Percentiles rank a stretch among this genome's conserved stretches.
These are phyloP conservation scores for Drosophila kepulauana DNA, from an alignment of 1,140 invertebrate genomes.

Conservation along the genomic window DNA sequence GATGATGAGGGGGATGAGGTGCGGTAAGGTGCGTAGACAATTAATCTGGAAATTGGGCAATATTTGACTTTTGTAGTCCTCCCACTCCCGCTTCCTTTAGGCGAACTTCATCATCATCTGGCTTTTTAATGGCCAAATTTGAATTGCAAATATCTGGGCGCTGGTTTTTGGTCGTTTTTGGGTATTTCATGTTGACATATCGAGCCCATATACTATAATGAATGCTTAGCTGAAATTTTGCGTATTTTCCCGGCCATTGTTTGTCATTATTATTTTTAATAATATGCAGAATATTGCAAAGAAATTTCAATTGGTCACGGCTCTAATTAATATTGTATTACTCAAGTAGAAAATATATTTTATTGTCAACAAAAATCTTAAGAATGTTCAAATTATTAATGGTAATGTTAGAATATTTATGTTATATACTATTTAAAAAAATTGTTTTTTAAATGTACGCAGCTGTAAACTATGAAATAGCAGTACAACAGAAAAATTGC, in stretches of 20 bases:
- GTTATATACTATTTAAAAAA: too few species aligned
- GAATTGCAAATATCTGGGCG: slow-evolving; percentile 71
- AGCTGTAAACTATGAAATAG: too few species aligned
- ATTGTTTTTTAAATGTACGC: too few species aligned
- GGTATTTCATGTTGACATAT: slow-evolving; percentile 71
- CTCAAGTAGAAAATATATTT: neutral
- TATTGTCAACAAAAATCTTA: too few species aligned
- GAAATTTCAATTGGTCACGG: slow-evolving; percentile 23
- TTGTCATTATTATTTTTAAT: slow-evolving; percentile 57
- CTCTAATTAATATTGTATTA: slow-evolving; percentile 22
- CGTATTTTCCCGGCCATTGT: slow-evolving; percentile 52
- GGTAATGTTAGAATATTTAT: too few species aligned
- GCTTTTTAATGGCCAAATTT: slow-evolving; percentile 81
- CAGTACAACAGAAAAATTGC: too few species aligned
- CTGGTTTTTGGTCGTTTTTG: slow-evolving; percentile 26
- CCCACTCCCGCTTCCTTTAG: neutral
- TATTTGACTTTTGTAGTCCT: slow-evolving; percentile 82
- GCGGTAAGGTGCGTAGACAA: slow-evolving; percentile 78
- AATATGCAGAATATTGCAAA: slow-evolving; percentile 31
- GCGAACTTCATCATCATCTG: slow-evolving; percentile 40
- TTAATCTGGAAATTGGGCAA: slow-evolving; percentile 82
- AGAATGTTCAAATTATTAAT: too few species aligned
- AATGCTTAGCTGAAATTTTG: slow-evolving; percentile 64
- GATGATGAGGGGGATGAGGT: neutral
- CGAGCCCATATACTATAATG: slow-evolving; percentile 75